Conservation (phyloP, 2,888 invertebrate genomes). For the Pandemis cinnamomeana region DNA sequence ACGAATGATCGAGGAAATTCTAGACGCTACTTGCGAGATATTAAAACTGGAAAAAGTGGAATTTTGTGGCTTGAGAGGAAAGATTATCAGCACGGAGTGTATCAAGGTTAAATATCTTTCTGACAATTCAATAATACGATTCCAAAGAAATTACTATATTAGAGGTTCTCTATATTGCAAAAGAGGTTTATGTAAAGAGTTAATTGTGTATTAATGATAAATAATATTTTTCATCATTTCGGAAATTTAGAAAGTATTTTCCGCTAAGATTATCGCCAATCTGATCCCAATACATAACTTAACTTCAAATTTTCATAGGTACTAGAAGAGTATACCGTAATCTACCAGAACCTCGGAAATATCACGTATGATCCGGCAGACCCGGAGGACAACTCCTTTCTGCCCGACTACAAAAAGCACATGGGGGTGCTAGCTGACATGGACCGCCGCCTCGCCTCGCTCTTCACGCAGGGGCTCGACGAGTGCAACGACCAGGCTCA, state of each 20-base stretch:
- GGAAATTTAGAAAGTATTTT: no score
- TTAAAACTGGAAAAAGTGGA: constrained; percentile 94
- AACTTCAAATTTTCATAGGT: constrained; percentile 53
- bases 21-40: constrained; percentile 92
- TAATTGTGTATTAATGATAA: no score
- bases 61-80: constrained; percentile 88
- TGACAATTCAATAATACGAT: not conserved
- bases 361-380: constrained; percentile 91
- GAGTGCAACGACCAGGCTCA: constrained; percentile 86
- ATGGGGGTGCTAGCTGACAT: constrained; percentile 86
- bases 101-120: constrained; percentile 60
- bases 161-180: no score
- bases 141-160: not conserved
- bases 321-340: constrained; percentile 68
- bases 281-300: not conserved
- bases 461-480: constrained; percentile 92
- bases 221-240: no score
- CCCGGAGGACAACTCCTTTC: constrained; percentile 87
- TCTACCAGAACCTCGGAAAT: constrained; percentile 71
- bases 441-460: constrained; percentile 90
- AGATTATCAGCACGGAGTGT: constrained; percentile 83
- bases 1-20: constrained; percentile 87
- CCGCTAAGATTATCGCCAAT: no score
- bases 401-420: constrained; percentile 86
- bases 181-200: no score